Evolutionary conservation across 2,888 invertebrate species (phyloP).

Genomic region (Deilephila porcellus): DNA sequence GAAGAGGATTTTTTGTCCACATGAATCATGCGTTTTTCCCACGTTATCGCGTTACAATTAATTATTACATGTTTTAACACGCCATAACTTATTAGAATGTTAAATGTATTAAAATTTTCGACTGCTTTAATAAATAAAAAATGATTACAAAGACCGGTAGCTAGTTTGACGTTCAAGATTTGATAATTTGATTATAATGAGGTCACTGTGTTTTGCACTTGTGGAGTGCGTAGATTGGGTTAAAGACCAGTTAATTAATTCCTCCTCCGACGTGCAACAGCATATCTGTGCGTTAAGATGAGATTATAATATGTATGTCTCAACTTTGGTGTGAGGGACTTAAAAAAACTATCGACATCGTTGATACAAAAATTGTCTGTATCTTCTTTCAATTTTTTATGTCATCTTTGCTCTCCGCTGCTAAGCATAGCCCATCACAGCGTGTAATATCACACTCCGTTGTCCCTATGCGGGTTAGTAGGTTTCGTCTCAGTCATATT

Average conservation of each 20-base stretch:
- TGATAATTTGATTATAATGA: not conserved
- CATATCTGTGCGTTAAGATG: not conserved
- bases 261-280: not conserved
- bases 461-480: not conserved
- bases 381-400: too few species aligned
- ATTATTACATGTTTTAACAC: too few species aligned
- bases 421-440: too few species aligned
- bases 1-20: too few species aligned
- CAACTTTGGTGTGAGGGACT: not conserved
- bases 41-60: too few species aligned
- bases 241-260: constrained; percentile 9
- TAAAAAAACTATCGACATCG: too few species aligned
- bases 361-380: too few species aligned
- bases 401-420: too few species aligned
- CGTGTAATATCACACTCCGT: too few species aligned
- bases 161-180: not conserved
- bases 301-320: not conserved
- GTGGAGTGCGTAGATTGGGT: not conserved
- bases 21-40: too few species aligned
- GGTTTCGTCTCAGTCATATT: not conserved
- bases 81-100: too few species aligned
- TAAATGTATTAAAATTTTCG: too few species aligned
- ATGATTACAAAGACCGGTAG: not conserved
- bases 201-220: not conserved
- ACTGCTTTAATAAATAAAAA: not conserved